Evolutionary conservation across 2,888 invertebrate genomes (phyloP).

Genomic region (Serripes groenlandicus): DNA sequence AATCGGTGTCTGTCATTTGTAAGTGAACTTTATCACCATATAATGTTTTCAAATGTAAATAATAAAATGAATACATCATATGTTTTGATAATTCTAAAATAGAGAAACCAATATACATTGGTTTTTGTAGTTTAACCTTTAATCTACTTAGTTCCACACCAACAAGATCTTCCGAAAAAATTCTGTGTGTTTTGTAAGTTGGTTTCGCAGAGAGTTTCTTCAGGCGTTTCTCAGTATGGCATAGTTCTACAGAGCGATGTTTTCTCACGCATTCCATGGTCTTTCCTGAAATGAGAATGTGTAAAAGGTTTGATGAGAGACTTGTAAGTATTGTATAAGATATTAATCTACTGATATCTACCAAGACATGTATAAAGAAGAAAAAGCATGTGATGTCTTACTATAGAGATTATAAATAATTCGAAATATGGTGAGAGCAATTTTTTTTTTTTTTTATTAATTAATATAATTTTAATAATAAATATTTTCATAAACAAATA

Average conservation of each 20-base stretch:
- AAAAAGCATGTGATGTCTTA: no score
- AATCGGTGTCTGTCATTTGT: constrained; percentile 49
- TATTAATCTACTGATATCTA: no score
- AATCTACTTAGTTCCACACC: constrained; percentile 77
- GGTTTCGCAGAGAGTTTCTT: constrained; percentile 45
- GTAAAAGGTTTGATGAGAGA: no score
- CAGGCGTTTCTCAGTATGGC: constrained; percentile 29
- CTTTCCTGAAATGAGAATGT: constrained; percentile 83
- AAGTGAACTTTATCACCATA: constrained; percentile 62
- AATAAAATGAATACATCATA: constrained; percentile 84
- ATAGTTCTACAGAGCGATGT: constrained; percentile 78
- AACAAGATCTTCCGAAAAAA: constrained; percentile 84
- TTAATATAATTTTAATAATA: no score
- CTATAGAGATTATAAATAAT: no score
- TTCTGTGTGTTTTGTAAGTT: constrained; percentile 62
- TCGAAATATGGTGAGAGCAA: no score
- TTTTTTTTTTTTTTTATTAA: no score
- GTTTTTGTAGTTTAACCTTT: constrained; percentile 81
- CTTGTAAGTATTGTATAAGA: no score
- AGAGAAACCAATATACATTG: constrained; percentile 85
- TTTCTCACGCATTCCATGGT: constrained; percentile 86
- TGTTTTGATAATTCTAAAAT: constrained; percentile 86
- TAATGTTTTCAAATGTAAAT: constrained; percentile 77
- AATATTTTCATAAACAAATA: no score
- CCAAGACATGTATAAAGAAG: no score